Base-by-base conservation (phyloP, 2,888 invertebrate genomes). In the Merodon equestris region DNA sequence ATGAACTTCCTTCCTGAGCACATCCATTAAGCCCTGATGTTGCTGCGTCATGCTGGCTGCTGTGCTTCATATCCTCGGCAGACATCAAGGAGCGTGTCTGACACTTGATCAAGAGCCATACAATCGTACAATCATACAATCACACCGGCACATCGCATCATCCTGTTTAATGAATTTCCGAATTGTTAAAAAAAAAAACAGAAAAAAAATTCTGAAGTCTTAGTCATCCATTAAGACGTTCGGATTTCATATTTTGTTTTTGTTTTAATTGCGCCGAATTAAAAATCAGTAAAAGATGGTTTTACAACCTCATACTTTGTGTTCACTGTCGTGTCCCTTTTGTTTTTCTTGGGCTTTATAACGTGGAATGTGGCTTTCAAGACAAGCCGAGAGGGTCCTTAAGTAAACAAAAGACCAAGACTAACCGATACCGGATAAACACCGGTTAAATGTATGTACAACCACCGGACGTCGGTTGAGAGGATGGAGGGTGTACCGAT, bases 31-130 rank as follows among this genome's bases (percentile, higher is more conserved):
- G 51, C 53, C 9, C 36, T 53, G 54, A 53, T 14, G 7, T 36
- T 48, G 56, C 79, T 79, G 79, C 74, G 74, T 79, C 79, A 79
- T 79, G 54, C 63, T 73, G 74, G 54, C 74, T 56, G 64, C n/a
- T 19, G 7, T 7, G 27, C 38, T 54, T 47, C 9, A 68, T 57
- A 73, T 68, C 68, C 73, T 79, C 70, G 68, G 68, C 56, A 79
- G 79, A 79, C 79, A 79, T 74, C 79, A 74, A 79, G 79, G 79
- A 79, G 79, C 68, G 27, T 63, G 74, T 74, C 79, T 79, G 73
- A 54, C 74, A 64, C 68, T 79, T 73, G 67, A 79, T 73, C 79
- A 64, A 79, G 74, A 60, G 9, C 63, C 47, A 66, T 27, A 42
- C n/a, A 56, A 10, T 14, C 12, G 13, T 14, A 38, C 12, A 13